Conservation (phyloP, 2,888 invertebrate species). For the Branchipolynoe longqiensis region DNA sequence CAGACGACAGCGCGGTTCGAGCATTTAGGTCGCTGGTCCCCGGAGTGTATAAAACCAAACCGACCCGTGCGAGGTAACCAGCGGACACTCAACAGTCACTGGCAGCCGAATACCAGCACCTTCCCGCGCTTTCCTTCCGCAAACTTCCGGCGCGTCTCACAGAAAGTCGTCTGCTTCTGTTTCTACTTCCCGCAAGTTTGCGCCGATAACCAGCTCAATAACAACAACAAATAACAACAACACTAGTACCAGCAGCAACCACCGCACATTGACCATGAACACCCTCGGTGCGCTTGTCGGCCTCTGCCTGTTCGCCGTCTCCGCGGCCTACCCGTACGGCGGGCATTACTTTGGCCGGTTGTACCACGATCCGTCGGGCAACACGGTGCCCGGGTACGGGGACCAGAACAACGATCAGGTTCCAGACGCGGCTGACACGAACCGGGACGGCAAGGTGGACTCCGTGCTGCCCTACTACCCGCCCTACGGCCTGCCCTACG, state of each 20-base stretch:
- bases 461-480: neutral
- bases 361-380: neutral
- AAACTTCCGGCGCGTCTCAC: too few species aligned
- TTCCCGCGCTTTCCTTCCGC: constrained; percentile 14
- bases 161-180: constrained; percentile 29
- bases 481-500: constrained; percentile 29
- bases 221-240: too few species aligned
- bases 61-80: neutral
- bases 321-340: neutral
- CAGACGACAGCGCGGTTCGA: too few species aligned
- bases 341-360: neutral
- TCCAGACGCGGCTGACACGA: constrained; percentile 19
- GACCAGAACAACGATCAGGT: constrained; percentile 15
- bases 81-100: neutral
- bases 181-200: too few species aligned
- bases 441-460: constrained; percentile 3
- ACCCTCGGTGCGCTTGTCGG: constrained; percentile 19
- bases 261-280: constrained; percentile 10
- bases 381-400: constrained; percentile 18
- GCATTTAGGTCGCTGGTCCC: too few species aligned
- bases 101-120: neutral
- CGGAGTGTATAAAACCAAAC: neutral
- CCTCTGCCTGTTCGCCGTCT: neutral
- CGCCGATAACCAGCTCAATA: too few species aligned
- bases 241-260: too few species aligned